Conservation (phyloP, 2,797 vertebrate genomes). For the Coccyzus lansbergi region DNA sequence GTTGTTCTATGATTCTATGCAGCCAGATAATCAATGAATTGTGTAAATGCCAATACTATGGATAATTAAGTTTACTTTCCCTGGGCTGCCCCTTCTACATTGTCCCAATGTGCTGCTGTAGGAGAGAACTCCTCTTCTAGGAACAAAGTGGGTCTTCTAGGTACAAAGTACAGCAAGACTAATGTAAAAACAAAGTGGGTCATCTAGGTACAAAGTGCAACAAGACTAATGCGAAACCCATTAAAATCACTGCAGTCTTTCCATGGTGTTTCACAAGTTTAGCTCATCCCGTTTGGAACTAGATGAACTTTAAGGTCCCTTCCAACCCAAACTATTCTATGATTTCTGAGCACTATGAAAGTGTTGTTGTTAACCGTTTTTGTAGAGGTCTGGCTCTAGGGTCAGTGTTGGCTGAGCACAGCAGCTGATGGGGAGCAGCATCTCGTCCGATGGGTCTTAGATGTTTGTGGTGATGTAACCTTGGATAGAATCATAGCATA, state of each 20-base stretch:
- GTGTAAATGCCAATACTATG: not conserved
- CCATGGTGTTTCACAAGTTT: not conserved
- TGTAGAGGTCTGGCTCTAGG: not conserved
- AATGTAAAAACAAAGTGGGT: not conserved
- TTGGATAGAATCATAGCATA: not conserved
- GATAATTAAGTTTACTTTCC: constrained; percentile 11
- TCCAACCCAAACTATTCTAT: too few species aligned
- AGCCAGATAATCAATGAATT: not conserved
- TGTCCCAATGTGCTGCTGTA: not conserved
- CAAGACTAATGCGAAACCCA: not conserved
- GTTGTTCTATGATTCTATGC: too few species aligned
- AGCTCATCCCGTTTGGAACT: not conserved
- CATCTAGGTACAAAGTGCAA: not conserved
- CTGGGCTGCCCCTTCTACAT: not conserved
- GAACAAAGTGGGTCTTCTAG: not conserved
- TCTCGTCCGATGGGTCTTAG: rapidly evolving
- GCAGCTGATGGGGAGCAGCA: not conserved
- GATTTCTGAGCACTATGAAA: not conserved
- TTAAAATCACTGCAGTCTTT: not conserved
- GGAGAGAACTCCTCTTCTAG: not conserved
- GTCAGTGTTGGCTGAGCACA: rapidly evolving
- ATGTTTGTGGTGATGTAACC: not conserved
- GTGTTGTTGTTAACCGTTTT: not conserved
- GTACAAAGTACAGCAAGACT: not conserved
- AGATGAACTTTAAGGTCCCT: too few species aligned